Evolutionary conservation across 2,888 invertebrate species (phyloP).

Genomic region (Melinopterus prodromus): DNA sequence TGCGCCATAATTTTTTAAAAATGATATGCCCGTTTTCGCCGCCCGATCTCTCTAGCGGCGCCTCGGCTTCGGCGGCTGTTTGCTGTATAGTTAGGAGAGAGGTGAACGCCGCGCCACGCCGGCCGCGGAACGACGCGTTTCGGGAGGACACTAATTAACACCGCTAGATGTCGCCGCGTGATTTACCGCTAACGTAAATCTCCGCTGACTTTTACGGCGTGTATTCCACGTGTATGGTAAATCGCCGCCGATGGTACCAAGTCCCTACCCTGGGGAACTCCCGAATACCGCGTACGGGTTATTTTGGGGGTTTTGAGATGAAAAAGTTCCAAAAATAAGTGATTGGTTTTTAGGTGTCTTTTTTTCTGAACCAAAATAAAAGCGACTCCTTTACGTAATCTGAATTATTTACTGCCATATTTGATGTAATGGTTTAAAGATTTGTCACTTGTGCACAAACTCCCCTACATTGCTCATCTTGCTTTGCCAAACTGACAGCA

Average conservation of each 20-base stretch:
- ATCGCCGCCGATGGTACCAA: neutral
- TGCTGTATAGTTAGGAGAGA: neutral
- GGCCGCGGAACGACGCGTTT: neutral
- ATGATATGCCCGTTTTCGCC: conserved; percentile 34
- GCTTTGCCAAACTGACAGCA: no score
- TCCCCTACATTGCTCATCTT: no score
- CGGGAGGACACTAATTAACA: conserved; percentile 28
- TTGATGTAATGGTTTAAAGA: no score
- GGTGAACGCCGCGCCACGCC: neutral
- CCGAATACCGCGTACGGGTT: no score
- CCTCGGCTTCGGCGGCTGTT: conserved; percentile 12
- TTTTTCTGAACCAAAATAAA: no score
- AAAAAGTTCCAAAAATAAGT: no score
- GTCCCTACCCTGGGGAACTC: neutral
- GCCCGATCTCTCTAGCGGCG: neutral
- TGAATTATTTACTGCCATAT: no score
- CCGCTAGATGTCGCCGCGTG: conserved; percentile 30
- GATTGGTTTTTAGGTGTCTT: no score
- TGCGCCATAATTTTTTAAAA: conserved; percentile 43
- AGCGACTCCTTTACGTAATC: no score
- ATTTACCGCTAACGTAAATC: conserved; percentile 29
- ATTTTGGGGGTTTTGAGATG: no score
- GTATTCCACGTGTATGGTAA: neutral
- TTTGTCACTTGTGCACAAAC: no score
- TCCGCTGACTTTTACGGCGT: conserved; percentile 12